Conservation (phyloP, 2,113 vertebrate genomes). For the Scopus umbretta region DNA sequence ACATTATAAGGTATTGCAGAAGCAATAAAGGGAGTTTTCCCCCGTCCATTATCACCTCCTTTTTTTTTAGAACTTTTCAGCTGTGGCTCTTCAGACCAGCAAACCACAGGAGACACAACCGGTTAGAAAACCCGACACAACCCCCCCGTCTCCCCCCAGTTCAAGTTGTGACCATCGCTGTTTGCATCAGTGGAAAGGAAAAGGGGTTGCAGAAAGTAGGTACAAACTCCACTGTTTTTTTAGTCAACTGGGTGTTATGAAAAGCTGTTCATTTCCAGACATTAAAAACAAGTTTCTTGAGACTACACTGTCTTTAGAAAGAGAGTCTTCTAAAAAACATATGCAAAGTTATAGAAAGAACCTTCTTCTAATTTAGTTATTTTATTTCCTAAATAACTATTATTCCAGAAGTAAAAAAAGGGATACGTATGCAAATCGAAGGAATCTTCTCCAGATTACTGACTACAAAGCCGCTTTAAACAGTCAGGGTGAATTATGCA, state of each 20-base stretch:
- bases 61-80: background rate
- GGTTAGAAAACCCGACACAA: background rate
- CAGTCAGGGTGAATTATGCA: background rate
- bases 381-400: background rate
- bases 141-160: background rate
- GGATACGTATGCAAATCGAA: background rate
- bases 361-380: background rate
- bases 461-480: background rate
- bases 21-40: background rate
- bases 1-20: background rate
- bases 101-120: background rate
- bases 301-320: background rate
- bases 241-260: background rate
- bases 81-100: background rate
- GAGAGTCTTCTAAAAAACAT: background rate
- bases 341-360: background rate
- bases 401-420: background rate
- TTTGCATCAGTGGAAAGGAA: background rate
- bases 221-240: background rate
- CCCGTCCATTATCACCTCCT: background rate
- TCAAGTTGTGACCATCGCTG: background rate
- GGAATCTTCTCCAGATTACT: background rate
- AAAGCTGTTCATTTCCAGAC: background rate
- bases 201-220: background rate
- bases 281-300: background rate